Base-by-base conservation (phyloP, 2,888 invertebrate genomes). In the Cartodere bifasciata region DNA sequence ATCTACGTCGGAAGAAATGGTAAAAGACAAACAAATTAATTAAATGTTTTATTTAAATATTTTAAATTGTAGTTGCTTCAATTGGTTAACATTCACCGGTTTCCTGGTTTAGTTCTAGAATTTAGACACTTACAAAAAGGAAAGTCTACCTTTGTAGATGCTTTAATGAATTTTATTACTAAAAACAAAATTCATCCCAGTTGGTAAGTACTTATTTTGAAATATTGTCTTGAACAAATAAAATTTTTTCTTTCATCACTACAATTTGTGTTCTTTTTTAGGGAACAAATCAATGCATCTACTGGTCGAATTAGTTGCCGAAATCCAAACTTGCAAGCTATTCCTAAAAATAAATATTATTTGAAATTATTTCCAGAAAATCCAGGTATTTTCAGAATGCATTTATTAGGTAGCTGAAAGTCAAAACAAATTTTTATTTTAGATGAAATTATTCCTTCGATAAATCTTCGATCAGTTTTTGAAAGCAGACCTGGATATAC, bases 301-400 rank as follows among this genome's bases (percentile, higher is more conserved):
- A 17, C 20, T 7, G 20, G 20, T 9, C 20, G 20, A 17, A 7
- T 17, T 7, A 7, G 6, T 17, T 17, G 20, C n/a, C 6, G 9
- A 6, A 17, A 17, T 17, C 20, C 20, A 17, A 17, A 17, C n/a
- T 17, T 17, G 20, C 20, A 17, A 17, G 20, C 20, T 7, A 17
- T 17, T 7, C 20, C 20, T 7, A n/a, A n/a, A n/a, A n/a, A n/a
- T n/a, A n/a, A n/a, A n/a, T n/a, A n/a, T n/a, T n/a, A n/a, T n/a
- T n/a, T n/a, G n/a, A n/a, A n/a, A n/a, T n/a, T n/a, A n/a, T n/a
- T n/a, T n/a, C n/a, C n/a, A n/a, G n/a, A n/a, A n/a, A n/a, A n/a
- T n/a, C n/a, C n/a, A n/a, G n/a, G n/a, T n/a, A n/a, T n/a, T n/a
- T n/a, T n/a, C n/a, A n/a, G n/a, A n/a, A n/a, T n/a, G n/a, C n/a